Conservation (phyloP, 2,797 vertebrate species). For the Coracias cyanogaster region DNA sequence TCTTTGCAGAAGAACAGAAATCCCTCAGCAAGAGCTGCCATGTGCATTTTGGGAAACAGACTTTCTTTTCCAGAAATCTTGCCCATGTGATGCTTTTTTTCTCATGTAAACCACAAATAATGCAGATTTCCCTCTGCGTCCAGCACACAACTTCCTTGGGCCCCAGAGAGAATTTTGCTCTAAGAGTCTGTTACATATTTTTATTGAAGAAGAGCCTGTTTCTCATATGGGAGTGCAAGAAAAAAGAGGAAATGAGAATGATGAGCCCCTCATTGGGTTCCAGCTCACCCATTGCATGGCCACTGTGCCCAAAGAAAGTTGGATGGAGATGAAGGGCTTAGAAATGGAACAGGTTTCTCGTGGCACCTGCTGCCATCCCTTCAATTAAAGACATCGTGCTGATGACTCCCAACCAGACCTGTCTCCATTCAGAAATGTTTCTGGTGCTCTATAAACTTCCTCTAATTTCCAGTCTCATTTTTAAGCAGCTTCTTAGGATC, state of each 20-base stretch:
- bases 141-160: neutral
- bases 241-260: neutral
- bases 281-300: neutral
- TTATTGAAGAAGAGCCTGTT: neutral
- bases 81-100: neutral
- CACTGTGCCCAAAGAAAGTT: rapidly evolving
- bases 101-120: neutral
- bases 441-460: neutral
- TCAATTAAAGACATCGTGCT: neutral
- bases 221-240: rapidly evolving
- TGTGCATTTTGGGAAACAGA: neutral
- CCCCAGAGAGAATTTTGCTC: neutral
- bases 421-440: neutral
- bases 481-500: neutral
- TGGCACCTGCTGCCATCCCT: neutral
- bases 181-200: neutral
- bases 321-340: neutral
- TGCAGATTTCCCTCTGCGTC: neutral
- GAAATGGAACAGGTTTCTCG: neutral
- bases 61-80: neutral
- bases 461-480: neutral
- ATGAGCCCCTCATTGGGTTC: neutral
- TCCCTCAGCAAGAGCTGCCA: neutral
- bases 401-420: neutral
- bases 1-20: neutral